These are phyloP conservation scores for Hylaeus anthracinus DNA, from an alignment of 1,140 invertebrate genomes.

Conservation along the genomic window DNA sequence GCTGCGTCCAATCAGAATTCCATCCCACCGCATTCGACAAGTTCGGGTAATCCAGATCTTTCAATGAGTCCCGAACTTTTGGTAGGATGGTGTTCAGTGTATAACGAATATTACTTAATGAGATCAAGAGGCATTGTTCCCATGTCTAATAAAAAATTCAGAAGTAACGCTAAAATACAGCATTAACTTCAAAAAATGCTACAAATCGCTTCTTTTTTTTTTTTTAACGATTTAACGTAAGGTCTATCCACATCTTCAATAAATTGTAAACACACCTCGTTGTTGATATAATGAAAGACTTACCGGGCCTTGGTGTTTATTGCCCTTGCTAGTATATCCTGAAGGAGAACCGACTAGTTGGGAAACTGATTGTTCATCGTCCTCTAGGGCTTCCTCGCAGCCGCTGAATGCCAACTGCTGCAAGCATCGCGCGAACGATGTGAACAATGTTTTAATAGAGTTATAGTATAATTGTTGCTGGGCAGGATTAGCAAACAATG, in stretches of 20 bases:
- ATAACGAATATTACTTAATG: conserved; percentile 94
- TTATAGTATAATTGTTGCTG: conserved; percentile 86
- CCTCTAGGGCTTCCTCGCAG: conserved; percentile 82
- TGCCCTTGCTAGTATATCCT: conserved; percentile 76
- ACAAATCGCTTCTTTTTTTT: conserved; percentile 27
- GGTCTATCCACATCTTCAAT: not conserved
- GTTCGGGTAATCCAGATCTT: conserved; percentile 75
- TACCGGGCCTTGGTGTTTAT: conserved; percentile 73
- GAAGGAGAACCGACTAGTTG: conserved; percentile 85
- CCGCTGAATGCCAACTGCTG: conserved; percentile 85
- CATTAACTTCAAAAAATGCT: conserved; percentile 33
- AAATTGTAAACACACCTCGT: not conserved
- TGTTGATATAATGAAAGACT: conserved; percentile 26
- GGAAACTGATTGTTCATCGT: conserved; percentile 83
- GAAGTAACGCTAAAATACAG: conserved; percentile 33
- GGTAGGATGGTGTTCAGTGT: conserved; percentile 88
- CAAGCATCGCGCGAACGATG: conserved; percentile 84
- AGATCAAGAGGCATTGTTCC: conserved; percentile 91
- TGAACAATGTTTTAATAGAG: conserved; percentile 88
- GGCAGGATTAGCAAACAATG: conserved; percentile 84
- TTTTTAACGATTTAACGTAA: conserved; percentile 21
- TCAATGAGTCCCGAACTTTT: conserved; percentile 82
- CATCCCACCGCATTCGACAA: conserved; percentile 74
- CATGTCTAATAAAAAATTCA: conserved; percentile 82
- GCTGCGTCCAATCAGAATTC: conserved; percentile 77